Conservation (phyloP, 1,140 invertebrate genomes). For the Cheumatopsyche charites region DNA sequence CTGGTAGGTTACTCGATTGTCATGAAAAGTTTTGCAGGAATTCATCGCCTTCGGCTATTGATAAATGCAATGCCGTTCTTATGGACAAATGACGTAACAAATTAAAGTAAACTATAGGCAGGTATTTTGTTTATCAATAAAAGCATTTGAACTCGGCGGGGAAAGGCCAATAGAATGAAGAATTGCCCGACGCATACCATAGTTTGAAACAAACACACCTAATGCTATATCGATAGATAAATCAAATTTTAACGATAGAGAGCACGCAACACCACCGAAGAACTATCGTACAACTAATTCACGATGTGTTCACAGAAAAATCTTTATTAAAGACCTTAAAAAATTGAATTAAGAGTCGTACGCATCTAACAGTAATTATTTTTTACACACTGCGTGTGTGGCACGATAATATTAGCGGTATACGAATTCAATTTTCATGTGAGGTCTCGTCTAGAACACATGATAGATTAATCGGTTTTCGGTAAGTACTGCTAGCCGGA, state of each 20-base stretch:
- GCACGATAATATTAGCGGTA: neutral
- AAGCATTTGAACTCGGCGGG: neutral
- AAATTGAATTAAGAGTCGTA: neutral
- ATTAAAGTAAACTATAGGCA: neutral
- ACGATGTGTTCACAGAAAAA: neutral
- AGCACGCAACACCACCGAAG: neutral
- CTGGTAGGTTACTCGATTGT: too few relatives aligned
- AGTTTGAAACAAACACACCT: conserved; percentile 3
- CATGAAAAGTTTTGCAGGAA: too few relatives aligned
- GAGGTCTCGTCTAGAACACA: conserved; percentile 16
- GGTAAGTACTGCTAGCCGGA: neutral
- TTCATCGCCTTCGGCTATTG: too few relatives aligned
- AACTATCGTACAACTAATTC: neutral
- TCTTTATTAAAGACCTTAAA: neutral
- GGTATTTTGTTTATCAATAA: neutral
- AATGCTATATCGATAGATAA: conserved; percentile 15
- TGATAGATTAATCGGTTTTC: conserved; percentile 18
- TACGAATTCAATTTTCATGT: conserved; percentile 28
- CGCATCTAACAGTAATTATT: neutral
- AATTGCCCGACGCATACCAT: neutral
- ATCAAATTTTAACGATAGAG: conserved; percentile 10
- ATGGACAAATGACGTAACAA: too few relatives aligned
- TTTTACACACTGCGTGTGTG: conserved; percentile 2
- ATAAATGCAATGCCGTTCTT: too few relatives aligned
- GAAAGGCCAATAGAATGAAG: conserved; percentile 12